Evolutionary conservation across 2,113 vertebrate species (phyloP), one percentile per base, ranked within the genome.

Genomic region (Brachypodius melanocephalos): DNA sequence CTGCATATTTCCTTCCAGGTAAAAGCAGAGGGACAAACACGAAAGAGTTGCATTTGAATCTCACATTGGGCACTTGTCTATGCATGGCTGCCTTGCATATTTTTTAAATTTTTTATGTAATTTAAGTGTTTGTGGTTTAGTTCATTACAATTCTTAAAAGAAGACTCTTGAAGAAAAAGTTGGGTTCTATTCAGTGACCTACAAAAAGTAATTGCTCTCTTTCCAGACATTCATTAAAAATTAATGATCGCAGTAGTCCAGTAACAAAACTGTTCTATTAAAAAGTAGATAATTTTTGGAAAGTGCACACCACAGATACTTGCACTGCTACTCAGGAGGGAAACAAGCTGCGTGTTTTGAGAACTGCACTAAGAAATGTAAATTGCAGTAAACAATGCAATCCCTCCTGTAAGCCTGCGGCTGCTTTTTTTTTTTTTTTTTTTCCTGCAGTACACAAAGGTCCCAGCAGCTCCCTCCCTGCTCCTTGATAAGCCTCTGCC

Each of bases 181-280:
- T 46, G 62, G 16, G 4, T 24, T 87, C 74, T 89, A 75, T 88
- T 34, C 63, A 49, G 54, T 88, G 75, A 86, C 85, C 61, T 89
- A 88, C 67, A 92, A 76, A 90, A 92, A 85, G 24, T 72, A 91
- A 88, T 90, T 75, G 29, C 85, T 79, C 14, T 54, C n/a, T 93
- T 82, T 91, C 46, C 43, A 83, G 67, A 66, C 75, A 49, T 76
- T 82, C 55, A 66, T 89, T 83, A 80, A 79, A 89, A 91, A 89
- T 34, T 73, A 88, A 96, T 21, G 22, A 48, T 49, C n/a, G 57
- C 58, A 92, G 31, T 55, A 88, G 85, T 51, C 75, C 67, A 69
- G 29, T 36, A 76, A 51, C 57, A 46, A 85, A 93, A 88, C 10
- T 36, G 2, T 43, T 88, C 34, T 88, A 54, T 68, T 88, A 77